Percentiles rank a stretch among this genome's conserved stretches.
Evolutionary conservation across 2,888 invertebrate genomes (phyloP).

Genomic region (Volucella inflata): DNA sequence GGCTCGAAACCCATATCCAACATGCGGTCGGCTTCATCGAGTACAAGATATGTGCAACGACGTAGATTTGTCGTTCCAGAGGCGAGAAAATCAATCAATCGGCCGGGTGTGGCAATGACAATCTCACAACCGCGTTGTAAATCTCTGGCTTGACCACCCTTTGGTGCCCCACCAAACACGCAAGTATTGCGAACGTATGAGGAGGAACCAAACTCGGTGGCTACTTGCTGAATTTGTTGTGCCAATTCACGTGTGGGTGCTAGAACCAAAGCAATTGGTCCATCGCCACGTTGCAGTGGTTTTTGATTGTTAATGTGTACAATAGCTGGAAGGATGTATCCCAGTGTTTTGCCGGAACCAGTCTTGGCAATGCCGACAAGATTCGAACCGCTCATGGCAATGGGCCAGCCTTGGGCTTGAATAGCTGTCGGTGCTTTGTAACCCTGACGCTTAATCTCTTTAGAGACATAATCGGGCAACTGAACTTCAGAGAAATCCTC

Average conservation of each 20-base stretch:
- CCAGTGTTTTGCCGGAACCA: conserved; percentile 91
- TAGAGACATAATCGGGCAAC: conserved; percentile 90
- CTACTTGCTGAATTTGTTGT: conserved; percentile 93
- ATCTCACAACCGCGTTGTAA: conserved; percentile 93
- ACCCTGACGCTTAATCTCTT: conserved; percentile 87
- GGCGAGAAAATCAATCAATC: conserved; percentile 94
- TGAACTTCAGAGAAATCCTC: conserved; percentile 91
- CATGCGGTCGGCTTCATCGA: conserved; percentile 98
- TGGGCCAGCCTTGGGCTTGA: conserved; percentile 95
- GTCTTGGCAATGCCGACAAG: conserved; percentile 95
- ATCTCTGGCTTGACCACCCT: conserved; percentile 90
- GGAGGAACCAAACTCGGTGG: conserved; percentile 91
- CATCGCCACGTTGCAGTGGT: conserved; percentile 90
- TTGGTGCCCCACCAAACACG: conserved; percentile 95
- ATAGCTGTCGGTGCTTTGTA: conserved; percentile 92
- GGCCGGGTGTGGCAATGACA: conserved; percentile 96
- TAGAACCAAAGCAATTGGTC: conserved; percentile 92
- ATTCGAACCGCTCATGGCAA: conserved; percentile 92
- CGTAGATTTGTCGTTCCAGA: conserved; percentile 90
- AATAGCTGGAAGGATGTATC: conserved; percentile 92
- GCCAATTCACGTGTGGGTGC: conserved; percentile 92
- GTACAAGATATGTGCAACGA: conserved; percentile 93
- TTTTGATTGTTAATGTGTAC: conserved; percentile 94
- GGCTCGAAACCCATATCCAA: conserved; percentile 99
- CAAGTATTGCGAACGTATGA: conserved; percentile 93